Base-by-base conservation (phyloP, 2,888 invertebrate species). In the Drosophila austrosaltans region DNA sequence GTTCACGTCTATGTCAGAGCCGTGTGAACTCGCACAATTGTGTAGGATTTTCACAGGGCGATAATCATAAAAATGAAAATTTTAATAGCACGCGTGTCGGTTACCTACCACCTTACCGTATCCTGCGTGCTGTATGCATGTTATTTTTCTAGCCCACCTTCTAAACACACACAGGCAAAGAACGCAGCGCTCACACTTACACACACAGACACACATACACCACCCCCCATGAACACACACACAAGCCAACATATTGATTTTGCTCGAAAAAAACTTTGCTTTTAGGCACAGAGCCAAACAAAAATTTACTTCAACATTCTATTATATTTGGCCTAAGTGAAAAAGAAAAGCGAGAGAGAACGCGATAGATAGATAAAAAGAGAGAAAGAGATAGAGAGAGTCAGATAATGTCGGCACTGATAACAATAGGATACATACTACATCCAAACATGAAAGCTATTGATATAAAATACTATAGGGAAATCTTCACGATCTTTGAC, bases 31-130 rank as follows among this genome's bases (percentile, higher is more conserved):
- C 58, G 68, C 69, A 70, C 81, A 85, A 81, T 85, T 87, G 89
- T 79, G 84, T 72, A 70, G 75, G 78, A 87, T 81, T 85, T 85
- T 86, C 72, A 63, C 84, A 66, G 66, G 20, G 69, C 82, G 77
- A 85, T 87, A 81, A 83, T 81, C 87, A 87, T 89, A 84, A 89
- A 88, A 81, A 78, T 77, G 75, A 89, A 85, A 72, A 78, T 89
- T 89, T 87, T 81, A 70, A 81, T 77, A 83, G 76, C 75, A 53
- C 71, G 63, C 72, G 71, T 69, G 72, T 71, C 69, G 68, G 61
- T 32, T 10, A 53, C 25, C 68, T 44, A 54, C 65, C 53, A 56
- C n/a, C 53, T 36, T 36, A 66, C 42, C 20, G 8, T 63, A 22
- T 61, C 42, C n/a, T 6, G 57, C 40, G 63, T 57, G 16, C 16